Evolutionary conservation across 2,797 vertebrate genomes (phyloP).

Genomic region (Chloroceryle amazona): DNA sequence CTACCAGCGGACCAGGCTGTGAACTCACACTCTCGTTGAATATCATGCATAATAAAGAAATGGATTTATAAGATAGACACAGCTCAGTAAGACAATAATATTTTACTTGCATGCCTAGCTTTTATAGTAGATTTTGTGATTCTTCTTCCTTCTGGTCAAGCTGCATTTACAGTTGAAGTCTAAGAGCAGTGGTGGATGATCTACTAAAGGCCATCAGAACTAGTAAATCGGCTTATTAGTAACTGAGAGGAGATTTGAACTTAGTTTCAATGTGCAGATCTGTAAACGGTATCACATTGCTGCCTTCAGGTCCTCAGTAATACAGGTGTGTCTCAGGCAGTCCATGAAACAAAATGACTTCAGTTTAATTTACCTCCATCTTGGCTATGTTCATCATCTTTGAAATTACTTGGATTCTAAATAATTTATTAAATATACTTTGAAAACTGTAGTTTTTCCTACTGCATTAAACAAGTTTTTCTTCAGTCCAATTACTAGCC

Average conservation of each 20-base stretch:
- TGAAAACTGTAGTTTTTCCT: background rate
- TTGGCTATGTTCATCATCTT: background rate
- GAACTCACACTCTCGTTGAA: background rate
- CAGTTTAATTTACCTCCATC: background rate
- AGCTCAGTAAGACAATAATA: background rate
- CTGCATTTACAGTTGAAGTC: background rate
- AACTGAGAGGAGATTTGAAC: background rate
- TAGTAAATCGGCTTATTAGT: background rate
- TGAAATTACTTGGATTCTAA: background rate
- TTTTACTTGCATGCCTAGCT: background rate
- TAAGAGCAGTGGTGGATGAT: background rate
- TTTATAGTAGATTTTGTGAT: background rate
- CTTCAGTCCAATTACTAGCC: background rate
- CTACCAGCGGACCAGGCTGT: background rate
- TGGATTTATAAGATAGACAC: background rate
- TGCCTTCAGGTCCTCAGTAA: background rate
- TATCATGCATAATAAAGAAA: background rate
- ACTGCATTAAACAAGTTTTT: background rate
- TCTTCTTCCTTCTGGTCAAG: background rate
- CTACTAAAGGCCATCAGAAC: background rate
- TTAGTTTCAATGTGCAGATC: background rate
- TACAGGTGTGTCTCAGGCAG: background rate
- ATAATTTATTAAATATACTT: background rate
- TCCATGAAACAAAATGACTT: background rate
- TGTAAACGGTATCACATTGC: background rate